Evolutionary conservation across 2,888 invertebrate species (phyloP), one percentile per base, ranked within the genome.

Genomic region (Acleris literana): DNA sequence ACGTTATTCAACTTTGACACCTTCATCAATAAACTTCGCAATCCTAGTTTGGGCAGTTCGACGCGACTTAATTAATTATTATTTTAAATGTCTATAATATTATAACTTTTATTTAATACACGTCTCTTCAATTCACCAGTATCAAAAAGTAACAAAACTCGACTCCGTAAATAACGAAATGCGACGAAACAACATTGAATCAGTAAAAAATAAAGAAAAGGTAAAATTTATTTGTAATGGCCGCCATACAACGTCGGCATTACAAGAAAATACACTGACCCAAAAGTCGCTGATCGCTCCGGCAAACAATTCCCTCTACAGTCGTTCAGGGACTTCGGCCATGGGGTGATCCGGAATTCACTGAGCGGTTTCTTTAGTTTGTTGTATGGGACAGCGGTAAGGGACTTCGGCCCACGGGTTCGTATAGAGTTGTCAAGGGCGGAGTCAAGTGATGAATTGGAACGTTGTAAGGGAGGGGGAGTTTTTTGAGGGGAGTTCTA

Each of bases 401-500:
- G 81, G 81, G 80, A 86, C 78, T 84, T 87, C 69, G 77, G 73
- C 74, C 81, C 85, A 80, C 82, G 77, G 80, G 79, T 76, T 83
- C 83, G 86, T 93, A 94, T 94, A 93, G 93, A 94, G 93, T 93
- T 93, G 93, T 94, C 93, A 93, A 91, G 92, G 93, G 93, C 93
- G 93, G 93, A 85, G 93, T 92, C 83, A 89, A 83, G 91, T 92
- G 92, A 93, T 93, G 93, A 90, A 93, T 93, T 91, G 90, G 87
- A 83, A 88, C 88, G 85, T 80, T 86, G 76, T n/a, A 16, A 16
- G 83, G 83, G 81, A 71, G 83, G 80, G 83, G 88, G 86, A 81
- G 74, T 83, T 85, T 89, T 89, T 88, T 83, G 84, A 79, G 84
- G 88, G 87, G 86, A 81, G 77, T 79, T 76, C 74, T 74, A 79